Percentiles rank a stretch among this genome's conserved stretches.
These are phyloP conservation scores for Brachyistius frenatus DNA, from an alignment of 2,113 vertebrate genomes.

Conservation along the genomic window DNA sequence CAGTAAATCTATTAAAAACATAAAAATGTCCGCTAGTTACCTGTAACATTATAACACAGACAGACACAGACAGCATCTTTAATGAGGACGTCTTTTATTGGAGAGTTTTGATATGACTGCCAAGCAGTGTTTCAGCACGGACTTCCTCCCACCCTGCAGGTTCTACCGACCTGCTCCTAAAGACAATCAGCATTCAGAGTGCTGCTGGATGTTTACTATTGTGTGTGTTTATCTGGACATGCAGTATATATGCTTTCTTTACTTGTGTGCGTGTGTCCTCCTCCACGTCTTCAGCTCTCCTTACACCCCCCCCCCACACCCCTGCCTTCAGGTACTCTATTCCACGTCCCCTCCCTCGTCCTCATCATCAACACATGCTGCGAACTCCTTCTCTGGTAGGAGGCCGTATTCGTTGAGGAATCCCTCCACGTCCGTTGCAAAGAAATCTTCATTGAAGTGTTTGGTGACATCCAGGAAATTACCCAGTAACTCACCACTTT, in stretches of 20 bases:
- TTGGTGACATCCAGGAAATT: slow-evolving; percentile 91
- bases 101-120: slow-evolving; percentile 14
- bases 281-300: not conserved
- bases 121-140: slow-evolving; percentile 36
- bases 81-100: slow-evolving; percentile 39
- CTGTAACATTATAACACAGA: not conserved
- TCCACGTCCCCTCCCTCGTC: slow-evolving; percentile 84
- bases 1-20: not conserved
- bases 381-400: slow-evolving; percentile 89
- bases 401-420: slow-evolving; percentile 95
- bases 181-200: not conserved
- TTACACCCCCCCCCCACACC: not conserved
- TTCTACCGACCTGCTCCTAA: slow-evolving; percentile 38
- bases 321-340: slow-evolving; percentile 10
- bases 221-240: slow-evolving; percentile 21
- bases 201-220: slow-evolving; percentile 1
- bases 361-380: slow-evolving; percentile 76
- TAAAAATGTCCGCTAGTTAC: not conserved
- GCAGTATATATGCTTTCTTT: not conserved
- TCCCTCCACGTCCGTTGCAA: slow-evolving; percentile 91
- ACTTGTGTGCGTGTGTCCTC: not conserved
- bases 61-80: not conserved
- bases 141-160: not conserved
- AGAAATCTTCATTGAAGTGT: slow-evolving; percentile 91
- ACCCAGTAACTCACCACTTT: slow-evolving; percentile 92